Evolutionary conservation across 2,113 vertebrate species (phyloP).

Genomic region (Patagioenas fasciata): DNA sequence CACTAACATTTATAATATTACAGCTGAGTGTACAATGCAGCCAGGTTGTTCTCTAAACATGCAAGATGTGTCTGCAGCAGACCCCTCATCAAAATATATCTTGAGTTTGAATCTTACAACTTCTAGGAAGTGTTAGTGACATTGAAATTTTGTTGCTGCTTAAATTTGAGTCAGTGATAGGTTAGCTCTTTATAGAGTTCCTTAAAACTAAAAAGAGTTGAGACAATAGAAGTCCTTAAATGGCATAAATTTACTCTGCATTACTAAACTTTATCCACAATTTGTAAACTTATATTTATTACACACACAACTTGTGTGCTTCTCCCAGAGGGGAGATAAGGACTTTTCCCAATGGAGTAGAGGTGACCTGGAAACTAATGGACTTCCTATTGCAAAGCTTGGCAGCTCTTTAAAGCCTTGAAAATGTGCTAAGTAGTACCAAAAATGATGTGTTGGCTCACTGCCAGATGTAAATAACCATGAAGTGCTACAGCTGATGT

Average conservation of each 20-base stretch:
- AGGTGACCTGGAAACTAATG: neutral
- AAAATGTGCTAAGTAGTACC: neutral
- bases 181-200: neutral
- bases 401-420: neutral
- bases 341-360: neutral
- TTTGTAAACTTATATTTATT: neutral
- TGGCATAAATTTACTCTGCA: neutral
- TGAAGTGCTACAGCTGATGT: neutral
- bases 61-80: neutral
- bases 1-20: neutral
- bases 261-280: neutral
- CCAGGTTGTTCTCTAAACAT: neutral
- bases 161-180: neutral
- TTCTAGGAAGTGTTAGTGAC: neutral
- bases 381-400: neutral
- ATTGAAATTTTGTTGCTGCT: neutral
- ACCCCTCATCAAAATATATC: neutral
- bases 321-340: neutral
- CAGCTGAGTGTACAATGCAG: neutral
- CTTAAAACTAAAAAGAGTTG: neutral
- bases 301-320: neutral
- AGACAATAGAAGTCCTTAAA: neutral
- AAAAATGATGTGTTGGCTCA: neutral
- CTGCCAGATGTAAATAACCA: neutral
- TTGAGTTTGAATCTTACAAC: neutral